Evolutionary conservation across 1,140 invertebrate species (phyloP).

Genomic region (Octopus bimaculoides): DNA sequence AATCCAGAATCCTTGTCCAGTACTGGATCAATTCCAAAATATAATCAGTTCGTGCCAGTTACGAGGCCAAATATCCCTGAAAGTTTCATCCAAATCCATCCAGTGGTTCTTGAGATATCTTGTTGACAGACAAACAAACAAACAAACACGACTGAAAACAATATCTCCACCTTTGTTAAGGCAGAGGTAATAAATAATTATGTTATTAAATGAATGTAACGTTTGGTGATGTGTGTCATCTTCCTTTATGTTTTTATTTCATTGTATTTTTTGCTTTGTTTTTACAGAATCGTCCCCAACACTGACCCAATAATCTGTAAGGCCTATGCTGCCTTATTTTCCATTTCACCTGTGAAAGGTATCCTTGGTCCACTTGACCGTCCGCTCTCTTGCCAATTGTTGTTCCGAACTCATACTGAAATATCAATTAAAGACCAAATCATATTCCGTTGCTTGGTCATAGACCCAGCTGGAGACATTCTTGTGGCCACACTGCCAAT

Average conservation of each 20-base stretch:
- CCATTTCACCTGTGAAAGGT: slow-evolving; percentile 46
- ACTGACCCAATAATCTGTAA: slow-evolving; percentile 39
- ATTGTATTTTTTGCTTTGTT: background rate
- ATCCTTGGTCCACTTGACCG: slow-evolving; percentile 47
- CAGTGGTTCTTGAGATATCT: too few relatives aligned
- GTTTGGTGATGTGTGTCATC: background rate
- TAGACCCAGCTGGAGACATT: slow-evolving; percentile 53
- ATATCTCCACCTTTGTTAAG: too few relatives aligned
- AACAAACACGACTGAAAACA: too few relatives aligned
- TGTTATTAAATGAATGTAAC: too few relatives aligned
- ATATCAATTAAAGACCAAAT: slow-evolving; percentile 51
- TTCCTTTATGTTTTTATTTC: background rate
- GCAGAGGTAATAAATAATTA: too few relatives aligned
- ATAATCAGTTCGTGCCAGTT: too few relatives aligned
- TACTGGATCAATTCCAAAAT: too few relatives aligned
- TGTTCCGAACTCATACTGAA: slow-evolving; percentile 52
- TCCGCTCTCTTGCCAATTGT: slow-evolving; percentile 46
- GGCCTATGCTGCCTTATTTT: slow-evolving; percentile 43
- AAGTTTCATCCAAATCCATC: too few relatives aligned
- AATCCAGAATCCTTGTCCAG: too few relatives aligned
- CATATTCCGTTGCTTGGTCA: slow-evolving; percentile 55
- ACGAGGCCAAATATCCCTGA: too few relatives aligned
- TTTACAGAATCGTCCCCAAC: slow-evolving; percentile 17
- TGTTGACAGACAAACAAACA: too few relatives aligned
- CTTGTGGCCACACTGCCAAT: slow-evolving; percentile 54